Base-by-base conservation (phyloP, 2,797 vertebrate genomes). In the Rhynchotus rufescens region DNA sequence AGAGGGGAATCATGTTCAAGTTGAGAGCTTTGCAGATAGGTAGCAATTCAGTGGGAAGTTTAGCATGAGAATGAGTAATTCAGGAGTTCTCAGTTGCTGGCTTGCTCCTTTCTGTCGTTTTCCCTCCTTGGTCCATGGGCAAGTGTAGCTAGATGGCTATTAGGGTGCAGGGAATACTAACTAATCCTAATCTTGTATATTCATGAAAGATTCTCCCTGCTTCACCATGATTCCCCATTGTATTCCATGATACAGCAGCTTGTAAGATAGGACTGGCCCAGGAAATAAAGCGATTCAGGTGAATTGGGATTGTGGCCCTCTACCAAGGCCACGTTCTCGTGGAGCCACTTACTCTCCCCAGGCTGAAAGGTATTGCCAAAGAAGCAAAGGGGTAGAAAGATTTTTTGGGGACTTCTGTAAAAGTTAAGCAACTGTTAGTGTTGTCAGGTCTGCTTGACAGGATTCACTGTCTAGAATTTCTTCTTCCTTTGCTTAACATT, bases 351-450 rank as follows among this genome's bases (percentile, higher is more conserved):
- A 80, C 47, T 88, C 71, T 17, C 30, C 34, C 60, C 45, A 84
- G 45, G 17, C 38, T 84, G 62, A 60, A 74, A 82, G 52, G 10
- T 54, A 49, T 80, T 73, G 54, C 26, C 38, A 44, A 81, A 69
- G 42, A 62, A 72, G 26, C 21, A 67, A 56, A 71, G 79, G 60
- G 32, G 4, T 26, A 15, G 75, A 49, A 72, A 42, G n/a, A 4
- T 16, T 81, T 94, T 83, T 82, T 36, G 36, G 76, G 66, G 91
- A 90, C 38, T 28, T 82, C 28, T 93, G 30, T n/a, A 81, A 64
- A 79, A 72, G 76, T 82, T 72, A 30, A 85, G 21, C 84, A 80
- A 20, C 42, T 75, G 28, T 87, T 86, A 59, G 12, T 74, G 36
- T 32, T 23, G 28, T 86, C 15, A 42, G 38, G 49, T 77, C 66